phyloP scores from a whole-genome alignment of 2,113 vertebrate genomes.

The Phaethornis superciliosus region DNA sequence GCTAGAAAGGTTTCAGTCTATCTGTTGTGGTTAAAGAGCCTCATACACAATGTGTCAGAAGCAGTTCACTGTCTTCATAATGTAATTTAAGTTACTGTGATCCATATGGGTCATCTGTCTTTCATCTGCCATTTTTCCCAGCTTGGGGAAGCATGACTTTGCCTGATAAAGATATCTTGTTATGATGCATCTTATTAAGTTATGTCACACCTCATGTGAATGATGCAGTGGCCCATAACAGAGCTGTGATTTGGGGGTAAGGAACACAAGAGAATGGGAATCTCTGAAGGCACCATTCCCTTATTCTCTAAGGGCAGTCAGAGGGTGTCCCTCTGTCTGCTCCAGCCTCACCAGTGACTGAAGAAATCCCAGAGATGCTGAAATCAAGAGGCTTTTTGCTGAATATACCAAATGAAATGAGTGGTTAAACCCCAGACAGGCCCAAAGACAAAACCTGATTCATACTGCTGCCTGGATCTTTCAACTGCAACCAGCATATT shows the following conservation, averaged over 20 bases:
- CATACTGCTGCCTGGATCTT: not conserved
- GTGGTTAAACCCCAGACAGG: not conserved
- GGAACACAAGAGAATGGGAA: not conserved
- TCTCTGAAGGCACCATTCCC: fast-evolving
- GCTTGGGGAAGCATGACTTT: not conserved
- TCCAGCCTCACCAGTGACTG: not conserved
- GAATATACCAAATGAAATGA: not conserved
- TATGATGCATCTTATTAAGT: not conserved
- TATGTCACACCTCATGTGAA: not conserved
- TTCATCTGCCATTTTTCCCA: not conserved
- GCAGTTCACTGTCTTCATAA: conserved; percentile 11
- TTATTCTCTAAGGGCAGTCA: not conserved
- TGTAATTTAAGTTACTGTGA: conserved; percentile 1
- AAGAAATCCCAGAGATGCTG: not conserved
- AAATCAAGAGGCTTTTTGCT: not conserved
- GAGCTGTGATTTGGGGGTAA: not conserved
- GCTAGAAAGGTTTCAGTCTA: not conserved
- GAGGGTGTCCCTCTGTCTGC: fast-evolving
- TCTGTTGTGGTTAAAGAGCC: conserved; percentile 35
- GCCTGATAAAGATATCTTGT: not conserved
- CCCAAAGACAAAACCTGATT: not conserved
- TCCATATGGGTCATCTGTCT: not conserved
- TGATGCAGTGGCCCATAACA: not conserved
- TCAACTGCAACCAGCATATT: not conserved
- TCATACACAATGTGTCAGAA: not conserved